Percentiles rank a stretch among this genome's conserved stretches.
Conservation (phyloP, 2,113 vertebrate species). For the Eptesicus fuscus region DNA sequence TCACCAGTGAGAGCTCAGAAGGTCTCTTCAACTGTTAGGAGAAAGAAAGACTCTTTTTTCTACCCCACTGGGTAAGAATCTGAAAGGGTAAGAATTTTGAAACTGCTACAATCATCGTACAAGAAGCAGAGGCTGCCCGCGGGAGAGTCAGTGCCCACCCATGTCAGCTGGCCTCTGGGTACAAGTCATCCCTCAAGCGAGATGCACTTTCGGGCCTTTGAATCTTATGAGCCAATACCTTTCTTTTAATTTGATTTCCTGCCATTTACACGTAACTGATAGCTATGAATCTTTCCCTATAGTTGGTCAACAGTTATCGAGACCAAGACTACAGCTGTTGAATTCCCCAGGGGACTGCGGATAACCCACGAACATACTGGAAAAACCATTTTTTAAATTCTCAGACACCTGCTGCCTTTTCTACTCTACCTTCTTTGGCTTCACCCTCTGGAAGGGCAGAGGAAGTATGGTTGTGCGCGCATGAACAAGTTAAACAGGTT, state of each 20-base stretch:
- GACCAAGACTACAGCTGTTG: background rate
- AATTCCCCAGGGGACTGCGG: background rate
- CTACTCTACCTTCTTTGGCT: background rate
- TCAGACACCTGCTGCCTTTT: background rate
- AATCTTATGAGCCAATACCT: background rate
- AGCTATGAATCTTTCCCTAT: background rate
- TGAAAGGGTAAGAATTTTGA: background rate
- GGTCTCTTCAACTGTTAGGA: background rate
- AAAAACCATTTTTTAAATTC: background rate
- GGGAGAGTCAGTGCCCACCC: background rate
- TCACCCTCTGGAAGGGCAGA: background rate
- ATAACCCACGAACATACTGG: background rate
- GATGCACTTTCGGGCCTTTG: background rate
- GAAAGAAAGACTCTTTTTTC: background rate
- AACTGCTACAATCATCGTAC: background rate
- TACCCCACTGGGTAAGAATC: background rate
- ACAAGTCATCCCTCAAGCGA: background rate
- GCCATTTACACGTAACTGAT: background rate
- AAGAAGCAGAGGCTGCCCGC: background rate
- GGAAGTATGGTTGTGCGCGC: background rate
- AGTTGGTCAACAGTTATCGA: background rate
- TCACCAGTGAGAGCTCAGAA: background rate
- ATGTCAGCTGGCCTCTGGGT: background rate
- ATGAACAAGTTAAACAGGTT: background rate
- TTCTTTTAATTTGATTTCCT: background rate